Percentiles rank a stretch among this genome's conserved stretches.
Evolutionary conservation across 2,797 vertebrate genomes (phyloP).

Genomic region (Clarias fuscus): DNA sequence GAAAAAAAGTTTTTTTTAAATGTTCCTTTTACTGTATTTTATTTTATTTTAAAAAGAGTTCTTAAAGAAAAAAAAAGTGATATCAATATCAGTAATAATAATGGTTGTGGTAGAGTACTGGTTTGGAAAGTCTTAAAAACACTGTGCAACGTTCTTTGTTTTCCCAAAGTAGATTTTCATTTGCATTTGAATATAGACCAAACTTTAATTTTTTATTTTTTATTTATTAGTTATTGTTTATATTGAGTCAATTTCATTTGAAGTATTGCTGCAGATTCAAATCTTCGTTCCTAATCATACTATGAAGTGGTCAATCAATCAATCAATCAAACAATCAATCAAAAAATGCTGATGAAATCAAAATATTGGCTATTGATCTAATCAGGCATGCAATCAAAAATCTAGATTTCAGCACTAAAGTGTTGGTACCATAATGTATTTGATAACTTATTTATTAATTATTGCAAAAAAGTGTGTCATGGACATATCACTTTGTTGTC

Average conservation of each 20-base stretch:
- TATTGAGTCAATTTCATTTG: conserved; percentile 69
- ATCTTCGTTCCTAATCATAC: conserved; percentile 58
- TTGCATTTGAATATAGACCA: conserved; percentile 67
- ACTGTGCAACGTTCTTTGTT: conserved; percentile 80
- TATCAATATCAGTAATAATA: conserved; percentile 79
- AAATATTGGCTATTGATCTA: conserved; percentile 41
- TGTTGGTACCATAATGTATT: conserved; percentile 43
- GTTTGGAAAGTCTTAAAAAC: conserved; percentile 80
- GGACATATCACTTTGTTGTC: conserved; percentile 45
- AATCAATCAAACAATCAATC: conserved; percentile 11
- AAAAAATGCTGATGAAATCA: conserved; percentile 40
- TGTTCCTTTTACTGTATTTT: conserved; percentile 61
- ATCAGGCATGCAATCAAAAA: conserved; percentile 54
- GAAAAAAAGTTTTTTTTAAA: conserved; percentile 40
- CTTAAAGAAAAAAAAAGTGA: conserved; percentile 60
- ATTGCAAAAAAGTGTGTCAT: conserved; percentile 39
- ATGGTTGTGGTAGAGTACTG: conserved; percentile 79
- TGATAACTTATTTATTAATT: conserved; percentile 45
- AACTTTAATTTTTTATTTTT: conserved; percentile 70
- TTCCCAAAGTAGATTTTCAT: conserved; percentile 73
- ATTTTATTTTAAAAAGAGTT: conserved; percentile 75
- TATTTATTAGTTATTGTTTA: conserved; percentile 49
- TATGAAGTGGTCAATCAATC: conserved; percentile 41
- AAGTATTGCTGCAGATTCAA: conserved; percentile 68
- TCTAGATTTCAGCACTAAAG: conserved; percentile 56